These are phyloP conservation scores for Potamilus streckersoni DNA, from an alignment of 1,140 invertebrate species.

Conservation along the genomic window DNA sequence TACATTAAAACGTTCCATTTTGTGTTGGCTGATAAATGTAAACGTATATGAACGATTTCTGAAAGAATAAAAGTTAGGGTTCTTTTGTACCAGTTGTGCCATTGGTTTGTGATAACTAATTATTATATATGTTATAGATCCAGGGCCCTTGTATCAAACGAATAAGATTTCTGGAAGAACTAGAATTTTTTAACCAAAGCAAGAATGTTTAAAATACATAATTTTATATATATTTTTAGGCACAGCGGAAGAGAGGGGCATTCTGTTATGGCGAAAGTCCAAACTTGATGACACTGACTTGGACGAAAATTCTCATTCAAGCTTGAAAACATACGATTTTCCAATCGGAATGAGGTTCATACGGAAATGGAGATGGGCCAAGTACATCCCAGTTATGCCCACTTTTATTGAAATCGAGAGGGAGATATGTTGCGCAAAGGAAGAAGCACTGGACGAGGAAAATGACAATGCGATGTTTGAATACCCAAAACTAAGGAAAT, in stretches of 20 bases:
- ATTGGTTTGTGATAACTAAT: neutral
- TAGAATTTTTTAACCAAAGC: neutral
- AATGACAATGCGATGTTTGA: no score
- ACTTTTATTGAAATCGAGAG: conserved; percentile 18
- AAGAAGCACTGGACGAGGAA: no score
- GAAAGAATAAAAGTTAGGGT: neutral
- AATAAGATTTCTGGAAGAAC: neutral
- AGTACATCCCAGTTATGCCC: conserved; percentile 18
- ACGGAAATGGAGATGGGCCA: conserved; percentile 5
- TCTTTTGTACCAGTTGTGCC: neutral
- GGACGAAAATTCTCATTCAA: conserved; percentile 12
- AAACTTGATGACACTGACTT: conserved; percentile 3
- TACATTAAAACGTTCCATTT: no score
- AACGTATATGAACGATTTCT: neutral
- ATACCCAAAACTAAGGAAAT: no score
- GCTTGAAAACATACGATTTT: conserved; percentile 23
- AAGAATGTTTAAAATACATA: neutral
- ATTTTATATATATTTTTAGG: conserved; percentile 1
- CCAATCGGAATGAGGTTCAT: conserved; percentile 23
- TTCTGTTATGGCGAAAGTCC: conserved; percentile 22
- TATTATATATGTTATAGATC: neutral
- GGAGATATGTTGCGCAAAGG: neutral
- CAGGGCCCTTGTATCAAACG: neutral
- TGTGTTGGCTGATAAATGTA: neutral
- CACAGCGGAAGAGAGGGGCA: conserved; percentile 25